Base-by-base conservation (phyloP, 2,113 vertebrate species). In the Anser brachyrhynchus region DNA sequence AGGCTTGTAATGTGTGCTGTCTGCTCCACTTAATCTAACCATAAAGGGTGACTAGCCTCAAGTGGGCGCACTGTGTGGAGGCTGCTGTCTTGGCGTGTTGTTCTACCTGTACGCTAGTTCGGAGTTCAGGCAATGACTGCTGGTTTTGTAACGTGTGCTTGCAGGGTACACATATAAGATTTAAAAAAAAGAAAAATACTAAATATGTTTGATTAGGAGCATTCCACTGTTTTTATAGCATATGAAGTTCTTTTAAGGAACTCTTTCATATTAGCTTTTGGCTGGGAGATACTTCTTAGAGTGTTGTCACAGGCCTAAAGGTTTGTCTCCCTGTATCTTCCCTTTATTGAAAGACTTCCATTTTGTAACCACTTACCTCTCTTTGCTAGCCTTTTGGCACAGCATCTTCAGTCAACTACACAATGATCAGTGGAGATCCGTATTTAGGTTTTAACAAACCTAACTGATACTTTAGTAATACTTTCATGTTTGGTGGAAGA, bases 301-400 rank as follows among this genome's bases (percentile, higher is more conserved):
- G 16, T 54, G 5, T 44, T 87, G 9, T 28, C 41, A 10, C 4
- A 11, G 57, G 28, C 64, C 2, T 0, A 15, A 64, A 9, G 33
- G 33, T 73, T 49, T 82, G 22, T 55, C 35, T 59, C n/a, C 23
- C 11, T 23, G 6, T 12, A n/a, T 41, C 35, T 70, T 66, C 23
- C 41, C 46, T 5, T 33, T 22, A 66, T 19, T 58, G n/a, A 72
- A 66, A 11, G 16, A 39, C 43, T 87, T 65, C n/a, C 5, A 6
- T 43, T 87, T 49, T 82, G 35, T 5, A 6, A 54, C 0, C 0
- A 8, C 87, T 85, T 62, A 11, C 28, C 46, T 71, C 26, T 39
- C 73, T 79, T 79, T 85, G 49, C 14, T 49, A 9, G 31, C 52
- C 15, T 66, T 79, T 52, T 41, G 72, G 26, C 51, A 18, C 70